Conservation (phyloP, 2,113 vertebrate species). For the Xiphophorus couchianus region DNA sequence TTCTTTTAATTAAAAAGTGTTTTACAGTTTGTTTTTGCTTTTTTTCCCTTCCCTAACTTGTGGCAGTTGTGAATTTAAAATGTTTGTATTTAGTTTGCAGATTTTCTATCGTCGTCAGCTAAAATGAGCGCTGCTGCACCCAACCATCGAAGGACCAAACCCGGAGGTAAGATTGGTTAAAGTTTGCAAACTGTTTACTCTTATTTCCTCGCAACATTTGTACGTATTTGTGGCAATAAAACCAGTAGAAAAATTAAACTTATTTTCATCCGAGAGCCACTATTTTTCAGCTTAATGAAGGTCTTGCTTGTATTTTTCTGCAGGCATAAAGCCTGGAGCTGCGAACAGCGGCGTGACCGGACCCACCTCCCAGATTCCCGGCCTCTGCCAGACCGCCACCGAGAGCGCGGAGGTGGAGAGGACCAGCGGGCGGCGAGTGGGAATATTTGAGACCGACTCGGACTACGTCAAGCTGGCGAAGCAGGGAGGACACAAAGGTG, state of each 20-base stretch:
- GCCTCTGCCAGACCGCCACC: conserved; percentile 72
- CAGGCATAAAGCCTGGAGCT: conserved; percentile 70
- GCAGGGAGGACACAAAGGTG: conserved; percentile 81
- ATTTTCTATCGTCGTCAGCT: conserved; percentile 19
- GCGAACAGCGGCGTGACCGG: conserved; percentile 53
- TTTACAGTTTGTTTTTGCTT: neutral
- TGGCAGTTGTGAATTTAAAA: neutral
- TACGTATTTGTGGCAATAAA: neutral
- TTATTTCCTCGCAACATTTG: neutral
- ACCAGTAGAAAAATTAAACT: neutral
- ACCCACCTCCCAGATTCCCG: conserved; percentile 81
- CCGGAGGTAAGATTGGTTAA: conserved; percentile 71
- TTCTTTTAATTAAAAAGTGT: neutral
- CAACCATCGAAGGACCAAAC: conserved; percentile 82
- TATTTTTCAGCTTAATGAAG: neutral
- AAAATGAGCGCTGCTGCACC: conserved; percentile 76
- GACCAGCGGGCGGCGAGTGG: conserved; percentile 75
- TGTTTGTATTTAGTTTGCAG: neutral
- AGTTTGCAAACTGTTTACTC: neutral
- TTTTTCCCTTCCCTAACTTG: neutral
- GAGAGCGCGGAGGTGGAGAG: conserved; percentile 60
- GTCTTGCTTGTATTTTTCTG: conserved; percentile 5
- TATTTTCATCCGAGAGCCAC: neutral
- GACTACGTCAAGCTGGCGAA: conserved; percentile 84
- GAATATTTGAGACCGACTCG: conserved; percentile 78